A percentile compares a stretch with the other conserved stretches of the same genome.
Evolutionary conservation across 2,113 vertebrate species (phyloP).

Genomic region (Lycaon pictus): DNA sequence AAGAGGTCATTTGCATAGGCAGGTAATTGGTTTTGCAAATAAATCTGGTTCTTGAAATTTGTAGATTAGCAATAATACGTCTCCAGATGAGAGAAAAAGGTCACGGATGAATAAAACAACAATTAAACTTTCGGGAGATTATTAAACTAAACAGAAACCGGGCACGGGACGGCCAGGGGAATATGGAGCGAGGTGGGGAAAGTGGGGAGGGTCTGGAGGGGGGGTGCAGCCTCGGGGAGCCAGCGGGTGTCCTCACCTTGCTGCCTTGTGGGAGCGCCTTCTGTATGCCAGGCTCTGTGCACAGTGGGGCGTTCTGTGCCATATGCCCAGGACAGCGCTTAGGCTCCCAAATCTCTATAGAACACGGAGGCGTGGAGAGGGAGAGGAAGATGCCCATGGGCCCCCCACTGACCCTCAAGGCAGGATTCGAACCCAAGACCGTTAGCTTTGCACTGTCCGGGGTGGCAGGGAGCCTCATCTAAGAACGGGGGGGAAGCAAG

Average conservation of each 20-base stretch:
- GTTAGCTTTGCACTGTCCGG: too few relatives aligned
- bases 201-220: background rate
- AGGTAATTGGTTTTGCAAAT: slow-evolving; percentile 91
- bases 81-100: slow-evolving; percentile 90
- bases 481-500: background rate
- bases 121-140: slow-evolving; percentile 89
- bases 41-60: slow-evolving; percentile 90
- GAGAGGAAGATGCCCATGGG: background rate
- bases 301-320: background rate
- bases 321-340: background rate
- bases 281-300: background rate
- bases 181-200: slow-evolving; percentile 69
- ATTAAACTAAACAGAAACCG: slow-evolving; percentile 87
- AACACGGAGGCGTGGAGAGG: background rate
- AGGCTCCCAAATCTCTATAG: background rate
- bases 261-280: background rate
- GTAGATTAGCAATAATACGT: slow-evolving; percentile 90
- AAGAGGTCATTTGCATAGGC: slow-evolving; percentile 88
- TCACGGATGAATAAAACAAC: slow-evolving; percentile 89
- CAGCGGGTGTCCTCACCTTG: background rate
- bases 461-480: background rate
- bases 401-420: background rate
- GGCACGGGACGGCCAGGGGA: slow-evolving; percentile 63
- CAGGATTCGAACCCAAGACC: background rate
- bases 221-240: background rate